phyloP scores from a whole-genome alignment of 2,113 vertebrate genomes.

The Aphelocoma coerulescens region DNA sequence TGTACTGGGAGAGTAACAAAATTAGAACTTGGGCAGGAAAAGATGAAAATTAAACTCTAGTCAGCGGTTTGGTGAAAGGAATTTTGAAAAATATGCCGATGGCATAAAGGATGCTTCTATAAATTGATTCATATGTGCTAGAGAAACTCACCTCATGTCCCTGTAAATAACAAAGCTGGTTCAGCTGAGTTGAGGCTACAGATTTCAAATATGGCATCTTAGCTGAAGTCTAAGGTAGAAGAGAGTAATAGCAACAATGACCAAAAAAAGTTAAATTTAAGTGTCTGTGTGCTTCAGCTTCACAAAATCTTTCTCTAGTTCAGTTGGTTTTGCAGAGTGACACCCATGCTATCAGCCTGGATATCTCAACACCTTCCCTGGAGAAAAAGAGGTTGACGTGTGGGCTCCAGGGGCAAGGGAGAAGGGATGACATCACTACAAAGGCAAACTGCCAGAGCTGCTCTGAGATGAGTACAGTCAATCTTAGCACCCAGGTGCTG shows the following conservation, averaged over 20 bases:
- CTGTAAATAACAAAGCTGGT: not conserved
- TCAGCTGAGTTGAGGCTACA: not conserved
- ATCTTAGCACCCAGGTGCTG: fast-evolving
- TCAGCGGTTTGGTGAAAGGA: not conserved
- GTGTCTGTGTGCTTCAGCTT: not conserved
- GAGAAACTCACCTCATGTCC: not conserved
- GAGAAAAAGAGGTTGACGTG: not conserved
- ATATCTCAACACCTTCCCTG: not conserved
- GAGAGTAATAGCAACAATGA: not conserved
- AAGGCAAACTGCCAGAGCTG: not conserved
- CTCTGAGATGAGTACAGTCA: not conserved
- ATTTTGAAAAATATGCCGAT: not conserved
- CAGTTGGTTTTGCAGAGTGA: not conserved
- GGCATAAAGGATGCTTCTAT: not conserved
- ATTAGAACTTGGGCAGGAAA: not conserved
- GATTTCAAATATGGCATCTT: not conserved
- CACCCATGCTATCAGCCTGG: not conserved
- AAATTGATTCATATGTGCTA: not conserved
- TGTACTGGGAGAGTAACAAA: not conserved
- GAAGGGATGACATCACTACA: not conserved
- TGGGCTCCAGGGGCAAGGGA: not conserved
- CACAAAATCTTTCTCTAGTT: not conserved
- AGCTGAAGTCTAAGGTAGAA: not conserved
- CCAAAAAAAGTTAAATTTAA: not conserved
- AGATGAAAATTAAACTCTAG: not conserved